Percentiles rank a stretch among this genome's conserved stretches.
phyloP scores from a whole-genome alignment of 2,797 vertebrate genomes.

The Takifugu ocellatus region DNA sequence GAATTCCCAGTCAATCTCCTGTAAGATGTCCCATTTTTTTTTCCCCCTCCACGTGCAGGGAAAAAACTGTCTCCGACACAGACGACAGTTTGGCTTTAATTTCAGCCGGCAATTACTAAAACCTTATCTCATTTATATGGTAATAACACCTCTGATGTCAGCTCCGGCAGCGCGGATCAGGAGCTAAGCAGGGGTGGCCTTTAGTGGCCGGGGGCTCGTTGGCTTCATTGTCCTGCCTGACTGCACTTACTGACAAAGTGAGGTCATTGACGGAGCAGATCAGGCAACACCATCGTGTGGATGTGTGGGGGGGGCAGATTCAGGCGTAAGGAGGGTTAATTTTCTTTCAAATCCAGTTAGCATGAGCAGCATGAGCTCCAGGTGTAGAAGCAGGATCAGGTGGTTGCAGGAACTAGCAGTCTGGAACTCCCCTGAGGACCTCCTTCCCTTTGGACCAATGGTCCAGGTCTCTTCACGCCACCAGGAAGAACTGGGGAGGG shows the following conservation, averaged over 20 bases:
- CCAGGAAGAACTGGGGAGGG: too few species aligned
- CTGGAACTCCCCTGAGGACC: too few species aligned
- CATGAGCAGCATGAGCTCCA: constrained; percentile 41
- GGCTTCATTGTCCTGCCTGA: constrained; percentile 50
- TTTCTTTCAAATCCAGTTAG: constrained; percentile 50
- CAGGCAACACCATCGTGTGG: constrained; percentile 18
- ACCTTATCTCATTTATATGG: constrained; percentile 80
- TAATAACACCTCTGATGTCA: constrained; percentile 70
- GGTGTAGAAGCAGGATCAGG: background rate
- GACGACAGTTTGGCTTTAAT: constrained; percentile 60
- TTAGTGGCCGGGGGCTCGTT: constrained; percentile 47
- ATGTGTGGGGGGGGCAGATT: background rate
- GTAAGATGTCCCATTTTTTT: constrained; percentile 35
- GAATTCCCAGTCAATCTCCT: constrained; percentile 18
- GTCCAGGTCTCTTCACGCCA: too few species aligned
- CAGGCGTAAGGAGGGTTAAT: constrained; percentile 23
- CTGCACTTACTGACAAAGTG: constrained; percentile 49
- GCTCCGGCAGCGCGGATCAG: constrained; percentile 43
- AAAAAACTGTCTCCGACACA: constrained; percentile 48
- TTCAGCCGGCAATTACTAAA: constrained; percentile 71
- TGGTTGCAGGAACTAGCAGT: too few species aligned
- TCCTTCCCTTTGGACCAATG: too few species aligned
- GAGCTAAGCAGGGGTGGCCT: constrained; percentile 49
- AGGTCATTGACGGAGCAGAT: constrained; percentile 48
- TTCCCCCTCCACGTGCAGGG: constrained; percentile 23